These are phyloP conservation scores for Macrosiphum euphorbiae DNA, from an alignment of 2,888 invertebrate genomes.

Conservation along the genomic window DNA sequence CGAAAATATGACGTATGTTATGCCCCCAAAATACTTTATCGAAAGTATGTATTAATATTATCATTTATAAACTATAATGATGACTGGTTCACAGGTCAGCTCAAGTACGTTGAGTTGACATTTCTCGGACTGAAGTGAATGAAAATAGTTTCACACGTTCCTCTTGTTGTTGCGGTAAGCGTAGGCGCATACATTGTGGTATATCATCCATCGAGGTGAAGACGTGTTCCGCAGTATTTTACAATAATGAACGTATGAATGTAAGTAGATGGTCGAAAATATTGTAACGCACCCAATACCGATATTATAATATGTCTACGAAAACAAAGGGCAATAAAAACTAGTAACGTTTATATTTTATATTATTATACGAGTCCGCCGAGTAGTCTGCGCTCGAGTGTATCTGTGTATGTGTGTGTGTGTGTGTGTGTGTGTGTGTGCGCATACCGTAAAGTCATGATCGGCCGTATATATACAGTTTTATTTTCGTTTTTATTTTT, in stretches of 20 bases:
- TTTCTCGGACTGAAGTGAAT: neutral
- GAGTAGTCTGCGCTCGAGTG: neutral
- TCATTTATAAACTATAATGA: neutral
- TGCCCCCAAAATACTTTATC: neutral
- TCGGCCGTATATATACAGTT: neutral
- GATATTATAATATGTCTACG: neutral
- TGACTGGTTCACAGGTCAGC: neutral
- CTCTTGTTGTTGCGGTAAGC: neutral
- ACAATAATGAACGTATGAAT: neutral
- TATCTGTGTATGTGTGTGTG: neutral
- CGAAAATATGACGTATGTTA: neutral
- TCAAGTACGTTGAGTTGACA: neutral
- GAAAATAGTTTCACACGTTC: neutral
- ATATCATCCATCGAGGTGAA: neutral
- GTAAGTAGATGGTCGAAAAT: neutral
- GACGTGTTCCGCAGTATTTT: neutral
- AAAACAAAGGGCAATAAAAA: constrained; percentile 50
- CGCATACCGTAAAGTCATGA: constrained; percentile 19
- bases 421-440: neutral
- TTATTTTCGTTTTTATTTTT: constrained; percentile 39
- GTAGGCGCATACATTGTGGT: neutral
- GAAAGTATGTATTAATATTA: neutral
- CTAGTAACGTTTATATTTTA: constrained; percentile 11
- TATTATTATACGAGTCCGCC: neutral
- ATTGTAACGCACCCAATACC: neutral